These are phyloP conservation scores for Eupithecia insigniata DNA, from an alignment of 2,888 invertebrate species.

Conservation along the genomic window DNA sequence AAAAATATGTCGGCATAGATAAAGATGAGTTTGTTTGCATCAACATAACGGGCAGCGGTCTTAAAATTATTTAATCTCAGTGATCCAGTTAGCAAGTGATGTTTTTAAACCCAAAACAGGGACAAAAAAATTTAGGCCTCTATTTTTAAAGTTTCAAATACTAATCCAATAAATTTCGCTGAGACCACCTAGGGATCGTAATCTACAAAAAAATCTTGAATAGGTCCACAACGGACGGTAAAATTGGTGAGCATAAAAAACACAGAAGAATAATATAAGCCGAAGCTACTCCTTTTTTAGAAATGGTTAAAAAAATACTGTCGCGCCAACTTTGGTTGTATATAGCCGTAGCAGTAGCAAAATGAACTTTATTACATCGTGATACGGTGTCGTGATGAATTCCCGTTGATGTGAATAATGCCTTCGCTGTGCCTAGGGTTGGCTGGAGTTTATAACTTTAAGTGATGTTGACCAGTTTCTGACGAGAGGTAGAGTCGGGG, in stretches of 20 bases:
- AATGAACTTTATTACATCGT: constrained; percentile 33
- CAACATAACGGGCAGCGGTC: no score
- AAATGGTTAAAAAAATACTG: not conserved
- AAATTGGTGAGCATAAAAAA: not conserved
- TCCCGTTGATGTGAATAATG: constrained; percentile 43
- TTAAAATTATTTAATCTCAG: not conserved
- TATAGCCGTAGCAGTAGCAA: constrained; percentile 34
- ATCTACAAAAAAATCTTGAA: no score
- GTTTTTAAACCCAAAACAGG: not conserved
- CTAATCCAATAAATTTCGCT: no score
- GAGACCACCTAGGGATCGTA: no score
- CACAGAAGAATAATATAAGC: not conserved
- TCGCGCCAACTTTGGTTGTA: not conserved
- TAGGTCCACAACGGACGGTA: not conserved
- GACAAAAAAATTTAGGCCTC: no score
- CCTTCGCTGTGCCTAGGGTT: constrained; percentile 42
- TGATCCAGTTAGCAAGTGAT: not conserved
- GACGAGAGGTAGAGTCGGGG: not conserved
- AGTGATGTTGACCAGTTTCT: constrained; percentile 25
- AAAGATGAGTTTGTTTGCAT: not conserved
- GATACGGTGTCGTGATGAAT: constrained; percentile 30
- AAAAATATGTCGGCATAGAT: not conserved
- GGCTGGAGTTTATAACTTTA: constrained; percentile 34
- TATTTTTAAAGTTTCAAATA: no score
- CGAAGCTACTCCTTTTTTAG: not conserved